Evolutionary conservation across 1,140 invertebrate genomes (phyloP).

Genomic region (Trypoxylus dichotomus): DNA sequence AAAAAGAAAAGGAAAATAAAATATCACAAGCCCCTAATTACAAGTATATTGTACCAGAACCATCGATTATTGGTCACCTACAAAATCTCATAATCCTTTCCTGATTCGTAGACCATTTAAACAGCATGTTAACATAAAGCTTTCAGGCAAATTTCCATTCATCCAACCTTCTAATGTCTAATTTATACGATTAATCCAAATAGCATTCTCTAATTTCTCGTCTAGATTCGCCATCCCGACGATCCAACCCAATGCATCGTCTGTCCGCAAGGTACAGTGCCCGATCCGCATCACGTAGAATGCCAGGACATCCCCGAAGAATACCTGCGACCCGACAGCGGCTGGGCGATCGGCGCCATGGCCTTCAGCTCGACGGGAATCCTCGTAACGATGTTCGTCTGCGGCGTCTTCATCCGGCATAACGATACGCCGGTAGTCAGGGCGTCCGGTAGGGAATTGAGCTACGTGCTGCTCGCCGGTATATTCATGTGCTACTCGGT

Average conservation of each 20-base stretch:
- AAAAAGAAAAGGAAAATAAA: too few species aligned
- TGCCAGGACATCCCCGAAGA: slow-evolving; percentile 83
- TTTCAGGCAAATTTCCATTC: too few species aligned
- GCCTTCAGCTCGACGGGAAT: slow-evolving; percentile 77
- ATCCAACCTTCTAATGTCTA: too few species aligned
- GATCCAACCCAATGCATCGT: slow-evolving; percentile 80
- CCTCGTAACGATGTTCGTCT: slow-evolving; percentile 71
- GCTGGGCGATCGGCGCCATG: slow-evolving; percentile 90
- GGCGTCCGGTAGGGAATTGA: slow-evolving; percentile 86
- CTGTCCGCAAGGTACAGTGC: slow-evolving; percentile 82
- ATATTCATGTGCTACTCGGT: slow-evolving; percentile 88
- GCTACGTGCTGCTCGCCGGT: slow-evolving; percentile 83
- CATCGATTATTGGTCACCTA: too few species aligned
- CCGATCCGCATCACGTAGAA: slow-evolving; percentile 70
- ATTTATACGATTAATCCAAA: too few species aligned
- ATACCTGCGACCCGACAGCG: slow-evolving; percentile 77
- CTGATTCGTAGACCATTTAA: too few species aligned
- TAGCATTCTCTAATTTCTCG: not conserved
- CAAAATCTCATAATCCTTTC: too few species aligned
- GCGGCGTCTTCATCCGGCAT: slow-evolving; percentile 67
- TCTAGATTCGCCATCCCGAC: slow-evolving; percentile 73
- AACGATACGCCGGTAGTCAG: slow-evolving; percentile 87
- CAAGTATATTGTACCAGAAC: too few species aligned
- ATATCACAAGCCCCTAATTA: too few species aligned
- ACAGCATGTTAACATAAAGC: too few species aligned